These are phyloP conservation scores for Andrena flavipes DNA, from an alignment of 2,888 invertebrate genomes.

Conservation along the genomic window DNA sequence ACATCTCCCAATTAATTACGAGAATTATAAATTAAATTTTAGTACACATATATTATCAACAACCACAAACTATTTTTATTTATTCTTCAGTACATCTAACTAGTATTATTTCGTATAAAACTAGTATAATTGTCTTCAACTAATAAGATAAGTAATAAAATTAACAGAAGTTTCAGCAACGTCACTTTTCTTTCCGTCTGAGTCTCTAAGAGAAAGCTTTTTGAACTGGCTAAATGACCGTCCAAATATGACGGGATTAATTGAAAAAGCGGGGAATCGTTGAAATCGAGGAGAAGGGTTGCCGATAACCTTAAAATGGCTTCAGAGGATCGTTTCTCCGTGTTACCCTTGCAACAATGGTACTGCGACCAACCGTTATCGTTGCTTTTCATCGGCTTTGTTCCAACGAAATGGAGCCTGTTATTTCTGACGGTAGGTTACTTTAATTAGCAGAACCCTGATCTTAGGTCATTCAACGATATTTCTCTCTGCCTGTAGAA, in stretches of 20 bases:
- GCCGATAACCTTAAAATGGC: constrained; percentile 27
- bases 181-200: neutral
- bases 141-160: no score
- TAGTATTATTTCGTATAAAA: no score
- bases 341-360: constrained; percentile 34
- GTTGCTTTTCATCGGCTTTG: constrained; percentile 39
- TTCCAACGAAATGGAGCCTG: constrained; percentile 37
- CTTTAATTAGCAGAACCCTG: constrained; percentile 38
- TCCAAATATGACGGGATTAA: constrained; percentile 14
- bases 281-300: constrained; percentile 17
- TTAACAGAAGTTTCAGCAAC: neutral
- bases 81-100: no score
- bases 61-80: no score
- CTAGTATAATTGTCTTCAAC: no score
- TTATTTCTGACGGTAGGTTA: constrained; percentile 29
- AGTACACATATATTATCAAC: no score
- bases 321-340: constrained; percentile 14
- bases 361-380: constrained; percentile 36
- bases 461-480: constrained; percentile 30
- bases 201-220: neutral
- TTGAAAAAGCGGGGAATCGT: constrained; percentile 20
- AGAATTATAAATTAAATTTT: no score
- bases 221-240: neutral
- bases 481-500: constrained; percentile 7
- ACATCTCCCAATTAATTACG: no score